phyloP scores from a whole-genome alignment of 2,888 invertebrate genomes.

The Drymonia ruficornis region DNA sequence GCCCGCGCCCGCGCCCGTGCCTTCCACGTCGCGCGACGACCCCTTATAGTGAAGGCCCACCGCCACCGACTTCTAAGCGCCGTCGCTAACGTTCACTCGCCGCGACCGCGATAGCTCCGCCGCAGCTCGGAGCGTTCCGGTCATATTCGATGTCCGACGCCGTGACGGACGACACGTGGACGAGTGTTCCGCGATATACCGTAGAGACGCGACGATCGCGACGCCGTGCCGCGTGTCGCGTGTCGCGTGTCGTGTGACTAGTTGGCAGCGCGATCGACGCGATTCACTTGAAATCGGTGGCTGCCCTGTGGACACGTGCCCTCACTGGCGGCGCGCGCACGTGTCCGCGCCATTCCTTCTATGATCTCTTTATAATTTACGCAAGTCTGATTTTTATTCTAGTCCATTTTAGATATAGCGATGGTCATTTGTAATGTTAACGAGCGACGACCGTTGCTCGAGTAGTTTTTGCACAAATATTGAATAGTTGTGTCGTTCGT shows the following conservation, averaged over 20 bases:
- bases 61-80: slow-evolving; percentile 49
- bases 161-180: too few relatives aligned
- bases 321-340: neutral
- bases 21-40: slow-evolving; percentile 52
- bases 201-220: too few relatives aligned
- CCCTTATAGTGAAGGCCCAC: slow-evolving; percentile 70
- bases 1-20: slow-evolving; percentile 31
- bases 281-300: too few relatives aligned
- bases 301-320: too few relatives aligned
- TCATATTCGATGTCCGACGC: slow-evolving; percentile 7
- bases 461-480: slow-evolving; percentile 55
- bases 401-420: slow-evolving; percentile 54
- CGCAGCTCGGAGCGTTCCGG: neutral
- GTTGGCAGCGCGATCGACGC: too few relatives aligned
- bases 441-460: slow-evolving; percentile 38
- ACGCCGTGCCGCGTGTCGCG: too few relatives aligned
- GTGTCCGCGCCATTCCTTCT: neutral
- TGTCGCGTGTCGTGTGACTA: too few relatives aligned
- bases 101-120: slow-evolving; percentile 4
- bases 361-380: slow-evolving; percentile 42
- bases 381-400: slow-evolving; percentile 70
- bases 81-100: too few relatives aligned
- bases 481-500: slow-evolving; percentile 19
- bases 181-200: too few relatives aligned
- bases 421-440: slow-evolving; percentile 30